Evolutionary conservation across 1,140 invertebrate species (phyloP), one percentile per base, ranked within the genome.

Genomic region (Drosophila ercepeae): DNA sequence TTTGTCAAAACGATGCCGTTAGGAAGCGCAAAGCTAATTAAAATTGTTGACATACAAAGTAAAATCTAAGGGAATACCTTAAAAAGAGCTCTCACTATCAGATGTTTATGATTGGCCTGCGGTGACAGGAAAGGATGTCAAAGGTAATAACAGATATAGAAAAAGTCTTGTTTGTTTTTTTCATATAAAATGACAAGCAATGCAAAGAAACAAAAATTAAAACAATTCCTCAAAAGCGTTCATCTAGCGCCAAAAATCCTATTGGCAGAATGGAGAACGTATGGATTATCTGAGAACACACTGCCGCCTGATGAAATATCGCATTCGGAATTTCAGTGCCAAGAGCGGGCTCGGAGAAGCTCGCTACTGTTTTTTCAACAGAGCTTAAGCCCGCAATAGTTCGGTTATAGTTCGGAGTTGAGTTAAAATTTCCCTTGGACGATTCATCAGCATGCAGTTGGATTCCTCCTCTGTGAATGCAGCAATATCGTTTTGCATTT

Each of bases 1-100:
- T 84, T 84, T 84, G 79, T 84, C 75, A 78, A 65, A 63, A 52
- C 70, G 54, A 67, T 36, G 36, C 32, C 21, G n/a, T 5, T 23
- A 46, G 45, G 49, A 21, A 19, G 45, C 44, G 60, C 68, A 63
- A 49, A 73, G n/a, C 27, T 77, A 77, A 82, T 82, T 83, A 61
- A 63, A 55, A 69, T 59, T 57, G 64, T 78, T 52, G 58, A 52
- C 69, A 55, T 46, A 55, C 45, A 55, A 54, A 60, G 34, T 0
- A 13, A 51, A 63, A 14, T 8, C 9, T 9, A 49, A 49, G 29
- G 32, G 13, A 45, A 27, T 3, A n/a, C 18, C 29, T 32, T 19
- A 42, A 32, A 60, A 32, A 2, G 36, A 6, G 13, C 13, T 8
- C 14, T 39, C 39, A 42, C 39, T 16, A 42, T 18, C 39, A 13